phyloP scores from a whole-genome alignment of 2,888 invertebrate species.

The Drosophila neonasuta region DNA sequence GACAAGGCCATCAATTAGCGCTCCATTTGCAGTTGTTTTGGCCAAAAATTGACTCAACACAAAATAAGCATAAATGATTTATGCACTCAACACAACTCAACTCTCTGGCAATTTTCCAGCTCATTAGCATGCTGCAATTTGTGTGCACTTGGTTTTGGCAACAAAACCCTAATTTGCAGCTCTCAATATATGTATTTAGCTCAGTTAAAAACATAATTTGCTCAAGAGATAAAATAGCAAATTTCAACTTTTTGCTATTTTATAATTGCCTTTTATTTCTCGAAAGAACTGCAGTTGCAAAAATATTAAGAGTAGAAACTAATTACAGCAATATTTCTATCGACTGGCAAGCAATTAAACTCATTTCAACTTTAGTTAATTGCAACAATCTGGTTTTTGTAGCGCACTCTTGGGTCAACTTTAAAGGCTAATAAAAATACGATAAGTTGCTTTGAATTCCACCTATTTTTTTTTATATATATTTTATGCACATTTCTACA shows the following conservation, averaged over 20 bases:
- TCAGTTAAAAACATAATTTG: not conserved
- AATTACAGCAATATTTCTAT: not conserved
- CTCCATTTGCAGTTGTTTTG: slow-evolving; percentile 39
- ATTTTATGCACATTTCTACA: not conserved
- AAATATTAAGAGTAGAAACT: slow-evolving; percentile 5
- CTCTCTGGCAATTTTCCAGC: slow-evolving; percentile 63
- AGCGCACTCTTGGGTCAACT: not conserved
- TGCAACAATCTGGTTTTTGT: slow-evolving; percentile 1
- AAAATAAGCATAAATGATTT: slow-evolving; percentile 66
- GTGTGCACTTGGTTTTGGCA: slow-evolving; percentile 45
- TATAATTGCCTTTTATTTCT: not conserved
- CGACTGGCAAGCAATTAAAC: not conserved
- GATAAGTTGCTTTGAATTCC: not conserved
- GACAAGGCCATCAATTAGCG: slow-evolving; percentile 66
- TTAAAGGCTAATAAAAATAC: slow-evolving; percentile 1
- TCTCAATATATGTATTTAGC: slow-evolving; percentile 11
- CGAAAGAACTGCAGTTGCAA: not conserved
- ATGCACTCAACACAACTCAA: slow-evolving; percentile 57
- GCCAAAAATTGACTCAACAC: slow-evolving; percentile 21
- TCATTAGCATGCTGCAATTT: slow-evolving; percentile 61
- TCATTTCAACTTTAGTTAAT: slow-evolving; percentile 2
- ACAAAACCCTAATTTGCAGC: slow-evolving; percentile 27
- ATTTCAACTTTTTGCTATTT: not conserved
- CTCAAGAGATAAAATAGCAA: not conserved
- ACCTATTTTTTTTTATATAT: not conserved